These are phyloP conservation scores for Mimas tiliae DNA, from an alignment of 2,888 invertebrate genomes.

Conservation along the genomic window DNA sequence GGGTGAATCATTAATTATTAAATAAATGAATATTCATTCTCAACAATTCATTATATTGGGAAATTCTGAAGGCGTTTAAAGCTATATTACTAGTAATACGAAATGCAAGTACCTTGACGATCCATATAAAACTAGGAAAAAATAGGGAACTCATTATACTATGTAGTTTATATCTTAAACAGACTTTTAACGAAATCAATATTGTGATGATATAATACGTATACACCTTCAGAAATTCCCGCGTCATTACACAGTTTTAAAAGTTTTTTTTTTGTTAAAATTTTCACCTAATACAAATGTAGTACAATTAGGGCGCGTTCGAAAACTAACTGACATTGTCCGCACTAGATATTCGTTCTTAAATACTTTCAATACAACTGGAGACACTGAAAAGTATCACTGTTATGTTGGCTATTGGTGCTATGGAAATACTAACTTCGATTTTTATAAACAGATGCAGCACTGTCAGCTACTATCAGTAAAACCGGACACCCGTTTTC, in stretches of 20 bases:
- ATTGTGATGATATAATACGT: slow-evolving; percentile 7
- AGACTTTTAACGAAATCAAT: not conserved
- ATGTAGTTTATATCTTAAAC: not conserved
- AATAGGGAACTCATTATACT: not conserved
- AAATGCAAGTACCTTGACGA: slow-evolving; percentile 3
- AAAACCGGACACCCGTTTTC: too few relatives aligned
- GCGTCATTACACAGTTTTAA: not conserved
- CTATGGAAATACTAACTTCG: too few relatives aligned
- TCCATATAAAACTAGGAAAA: slow-evolving; percentile 4
- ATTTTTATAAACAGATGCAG: too few relatives aligned
- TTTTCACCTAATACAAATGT: not conserved
- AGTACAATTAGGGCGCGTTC: not conserved
- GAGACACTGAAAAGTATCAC: too few relatives aligned
- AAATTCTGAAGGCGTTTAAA: slow-evolving; percentile 24
- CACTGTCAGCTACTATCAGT: too few relatives aligned
- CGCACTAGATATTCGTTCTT: too few relatives aligned
- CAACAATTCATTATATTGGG: slow-evolving; percentile 23
- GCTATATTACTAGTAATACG: not conserved
- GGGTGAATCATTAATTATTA: not conserved
- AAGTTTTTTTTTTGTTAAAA: not conserved
- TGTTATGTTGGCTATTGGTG: too few relatives aligned
- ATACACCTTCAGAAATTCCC: slow-evolving; percentile 3
- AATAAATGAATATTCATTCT: slow-evolving; percentile 27
- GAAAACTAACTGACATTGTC: too few relatives aligned
- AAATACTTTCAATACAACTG: too few relatives aligned